Percentiles rank a stretch among this genome's conserved stretches.
Evolutionary conservation across 2,797 vertebrate species (phyloP).

Genomic region (Scolopax rusticola): DNA sequence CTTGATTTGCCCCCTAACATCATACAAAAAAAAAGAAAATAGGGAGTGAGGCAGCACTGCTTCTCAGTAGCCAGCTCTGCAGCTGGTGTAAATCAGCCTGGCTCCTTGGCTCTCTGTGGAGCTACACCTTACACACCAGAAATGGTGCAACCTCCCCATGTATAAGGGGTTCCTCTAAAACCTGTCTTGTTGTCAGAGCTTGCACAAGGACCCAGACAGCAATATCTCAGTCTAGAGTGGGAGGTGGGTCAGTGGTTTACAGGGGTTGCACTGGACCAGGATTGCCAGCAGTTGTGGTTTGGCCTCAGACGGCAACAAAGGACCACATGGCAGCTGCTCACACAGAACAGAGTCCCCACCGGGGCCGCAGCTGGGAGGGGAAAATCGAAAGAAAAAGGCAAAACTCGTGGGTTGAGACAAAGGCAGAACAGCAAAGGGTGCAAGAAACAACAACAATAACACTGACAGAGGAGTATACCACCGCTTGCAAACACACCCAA

Average conservation of each 20-base stretch:
- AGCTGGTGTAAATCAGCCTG: background rate
- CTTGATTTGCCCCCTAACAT: background rate
- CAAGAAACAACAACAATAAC: no score
- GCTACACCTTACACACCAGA: background rate
- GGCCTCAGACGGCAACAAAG: no score
- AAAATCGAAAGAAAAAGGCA: no score
- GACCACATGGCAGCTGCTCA: no score
- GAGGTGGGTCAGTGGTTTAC: background rate
- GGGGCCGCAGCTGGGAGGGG: no score
- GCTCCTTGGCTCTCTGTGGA: background rate
- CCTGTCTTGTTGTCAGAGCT: background rate
- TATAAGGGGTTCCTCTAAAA: background rate
- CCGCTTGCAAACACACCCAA: no score
- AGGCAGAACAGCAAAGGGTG: no score
- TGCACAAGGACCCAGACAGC: background rate
- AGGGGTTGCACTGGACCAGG: accelerated
- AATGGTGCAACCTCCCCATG: no score
- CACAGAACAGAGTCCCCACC: no score
- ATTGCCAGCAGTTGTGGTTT: background rate
- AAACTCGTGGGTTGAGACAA: no score
- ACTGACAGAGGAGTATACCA: no score
- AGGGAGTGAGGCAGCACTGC: background rate
- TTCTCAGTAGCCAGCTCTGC: background rate
- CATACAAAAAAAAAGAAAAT: conserved; percentile 1
- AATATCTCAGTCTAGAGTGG: background rate